Conservation (phyloP, 35 echinoderm and acorn worm species). For the Ophioderma brevispina region DNA sequence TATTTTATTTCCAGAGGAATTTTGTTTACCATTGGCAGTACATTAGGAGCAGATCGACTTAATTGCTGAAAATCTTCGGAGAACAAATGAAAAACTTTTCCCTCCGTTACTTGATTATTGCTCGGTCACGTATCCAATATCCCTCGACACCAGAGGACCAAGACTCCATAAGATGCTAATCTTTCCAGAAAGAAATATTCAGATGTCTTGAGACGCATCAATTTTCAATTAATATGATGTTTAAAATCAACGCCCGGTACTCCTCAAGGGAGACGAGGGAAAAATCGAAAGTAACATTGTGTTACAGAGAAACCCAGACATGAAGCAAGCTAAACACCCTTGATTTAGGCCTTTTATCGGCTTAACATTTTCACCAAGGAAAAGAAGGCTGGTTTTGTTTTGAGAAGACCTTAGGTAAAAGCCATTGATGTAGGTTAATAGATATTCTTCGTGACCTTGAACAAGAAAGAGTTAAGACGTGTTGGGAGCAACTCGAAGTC, state of each 20-base stretch:
- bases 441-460: neutral
- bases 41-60: neutral
- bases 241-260: neutral
- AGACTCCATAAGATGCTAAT: neutral
- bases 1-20: neutral
- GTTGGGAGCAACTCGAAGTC: neutral
- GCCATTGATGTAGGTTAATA: neutral
- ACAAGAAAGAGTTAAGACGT: neutral
- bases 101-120: neutral
- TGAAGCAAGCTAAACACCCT: neutral
- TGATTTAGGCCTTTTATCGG: neutral
- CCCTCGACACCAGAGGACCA: neutral
- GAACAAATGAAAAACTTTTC: constrained; percentile 9
- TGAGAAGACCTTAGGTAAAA: neutral
- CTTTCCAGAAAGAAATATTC: neutral
- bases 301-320: neutral
- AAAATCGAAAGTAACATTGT: neutral
- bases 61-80: neutral
- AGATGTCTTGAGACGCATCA: neutral
- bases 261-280: neutral
- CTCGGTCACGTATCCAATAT: neutral
- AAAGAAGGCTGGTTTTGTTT: neutral
- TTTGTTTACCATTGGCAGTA: neutral
- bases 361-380: neutral
- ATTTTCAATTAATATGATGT: constrained; percentile 15